Conservation (phyloP, 1,140 invertebrate genomes). For the Anoplophora glabripennis region DNA sequence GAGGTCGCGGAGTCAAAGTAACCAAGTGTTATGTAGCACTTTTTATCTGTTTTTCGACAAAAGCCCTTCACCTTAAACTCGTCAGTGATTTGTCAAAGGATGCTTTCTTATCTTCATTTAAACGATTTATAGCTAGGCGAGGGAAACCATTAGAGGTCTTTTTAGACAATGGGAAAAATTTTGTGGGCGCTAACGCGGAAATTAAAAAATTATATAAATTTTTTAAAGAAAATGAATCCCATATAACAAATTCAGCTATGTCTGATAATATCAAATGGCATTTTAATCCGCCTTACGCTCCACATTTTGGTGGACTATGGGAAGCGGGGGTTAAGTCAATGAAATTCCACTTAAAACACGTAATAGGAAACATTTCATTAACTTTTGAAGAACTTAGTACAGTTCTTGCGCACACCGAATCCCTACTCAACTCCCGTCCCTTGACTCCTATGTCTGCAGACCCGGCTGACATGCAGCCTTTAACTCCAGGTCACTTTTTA, state of each 20-base stretch:
- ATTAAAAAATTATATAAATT: constrained; percentile 28
- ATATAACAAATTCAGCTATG: not conserved
- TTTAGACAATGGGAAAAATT: constrained; percentile 15
- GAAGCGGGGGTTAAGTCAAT: constrained; percentile 3
- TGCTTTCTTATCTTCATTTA: constrained; percentile 32
- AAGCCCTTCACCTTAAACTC: constrained; percentile 41
- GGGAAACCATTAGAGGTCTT: constrained; percentile 13
- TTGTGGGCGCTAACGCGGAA: constrained; percentile 6
- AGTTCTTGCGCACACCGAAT: constrained; percentile 29
- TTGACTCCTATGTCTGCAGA: constrained; percentile 20
- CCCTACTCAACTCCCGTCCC: constrained; percentile 27
- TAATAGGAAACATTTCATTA: constrained; percentile 10
- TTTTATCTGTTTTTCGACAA: constrained; percentile 25
- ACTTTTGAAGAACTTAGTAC: constrained; percentile 37
- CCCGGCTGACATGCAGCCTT: constrained; percentile 19
- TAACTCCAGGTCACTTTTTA: constrained; percentile 34
- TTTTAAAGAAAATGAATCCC: not conserved
- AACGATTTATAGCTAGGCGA: constrained; percentile 36
- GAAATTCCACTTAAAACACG: not conserved
- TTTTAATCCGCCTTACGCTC: constrained; percentile 1
- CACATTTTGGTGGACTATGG: constrained; percentile 8
- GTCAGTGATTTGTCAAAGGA: constrained; percentile 35
- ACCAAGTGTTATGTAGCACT: constrained; percentile 30
- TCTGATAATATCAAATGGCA: constrained; percentile 10
- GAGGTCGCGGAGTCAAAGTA: constrained; percentile 24